phyloP scores from a whole-genome alignment of 2,888 invertebrate genomes.

The Standfussiana lucernea region DNA sequence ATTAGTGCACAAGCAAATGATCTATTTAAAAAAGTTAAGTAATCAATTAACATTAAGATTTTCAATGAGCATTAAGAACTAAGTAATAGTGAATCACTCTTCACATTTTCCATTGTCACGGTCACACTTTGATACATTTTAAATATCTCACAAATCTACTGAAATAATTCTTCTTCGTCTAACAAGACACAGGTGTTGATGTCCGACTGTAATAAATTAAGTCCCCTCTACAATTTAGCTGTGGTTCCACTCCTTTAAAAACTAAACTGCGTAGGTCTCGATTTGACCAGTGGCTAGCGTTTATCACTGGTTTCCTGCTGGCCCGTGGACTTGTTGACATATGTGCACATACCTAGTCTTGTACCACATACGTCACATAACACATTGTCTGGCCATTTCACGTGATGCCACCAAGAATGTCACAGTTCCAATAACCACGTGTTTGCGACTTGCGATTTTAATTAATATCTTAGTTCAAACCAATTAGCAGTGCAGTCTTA shows the following conservation, averaged over 20 bases:
- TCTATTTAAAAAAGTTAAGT: constrained; percentile 3
- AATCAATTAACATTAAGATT: not conserved
- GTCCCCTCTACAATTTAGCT: constrained; percentile 38
- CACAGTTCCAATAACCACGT: constrained; percentile 7
- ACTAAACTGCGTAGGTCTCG: constrained; percentile 38
- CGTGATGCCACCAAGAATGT: not conserved
- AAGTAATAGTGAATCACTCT: not conserved
- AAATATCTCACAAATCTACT: not conserved
- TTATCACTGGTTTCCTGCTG: not conserved
- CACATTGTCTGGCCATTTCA: not conserved
- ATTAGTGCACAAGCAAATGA: not conserved
- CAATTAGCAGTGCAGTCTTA: constrained; percentile 40
- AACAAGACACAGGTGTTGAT: constrained; percentile 12
- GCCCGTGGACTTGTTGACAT: constrained; percentile 1
- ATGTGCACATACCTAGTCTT: not conserved
- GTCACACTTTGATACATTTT: not conserved
- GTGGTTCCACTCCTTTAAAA: constrained; percentile 1
- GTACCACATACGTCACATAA: not conserved
- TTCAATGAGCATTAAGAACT: too few species aligned
- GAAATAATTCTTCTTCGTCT: constrained; percentile 1
- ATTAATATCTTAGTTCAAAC: constrained; percentile 50
- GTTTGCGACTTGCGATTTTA: constrained; percentile 1
- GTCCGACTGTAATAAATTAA: constrained; percentile 21
- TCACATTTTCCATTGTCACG: constrained; percentile 13
- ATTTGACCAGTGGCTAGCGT: constrained; percentile 21